phyloP scores from a whole-genome alignment of 2,113 vertebrate genomes.

The Morone chrysops region DNA sequence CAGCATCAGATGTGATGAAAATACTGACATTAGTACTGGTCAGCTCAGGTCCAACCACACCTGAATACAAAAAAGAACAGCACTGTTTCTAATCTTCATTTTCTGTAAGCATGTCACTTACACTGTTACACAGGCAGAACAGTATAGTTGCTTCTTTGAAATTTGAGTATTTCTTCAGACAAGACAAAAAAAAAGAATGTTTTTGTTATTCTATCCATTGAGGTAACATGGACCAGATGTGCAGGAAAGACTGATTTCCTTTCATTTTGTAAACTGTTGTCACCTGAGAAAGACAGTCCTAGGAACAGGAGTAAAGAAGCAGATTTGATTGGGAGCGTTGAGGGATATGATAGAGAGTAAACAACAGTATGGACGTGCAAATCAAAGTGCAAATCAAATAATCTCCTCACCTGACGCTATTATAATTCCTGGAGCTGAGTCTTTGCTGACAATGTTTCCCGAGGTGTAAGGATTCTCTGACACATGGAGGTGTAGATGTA shows the following conservation, averaged over 20 bases:
- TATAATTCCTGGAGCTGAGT: constrained; percentile 93
- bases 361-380: constrained; percentile 41
- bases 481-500: constrained; percentile 94
- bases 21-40: constrained; percentile 91
- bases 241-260: constrained; percentile 8
- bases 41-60: constrained; percentile 90
- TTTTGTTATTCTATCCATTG: neutral
- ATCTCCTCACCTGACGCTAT: constrained; percentile 91
- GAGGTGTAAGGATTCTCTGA: constrained; percentile 96
- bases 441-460: constrained; percentile 94
- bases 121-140: neutral
- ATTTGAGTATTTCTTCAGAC: neutral
- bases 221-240: constrained; percentile 32
- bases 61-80: constrained; percentile 72
- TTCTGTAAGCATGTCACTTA: constrained; percentile 9
- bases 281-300: constrained; percentile 9
- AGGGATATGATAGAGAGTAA: constrained; percentile 27
- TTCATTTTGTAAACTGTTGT: constrained; percentile 16
- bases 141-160: neutral
- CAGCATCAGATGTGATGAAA: constrained; percentile 95
- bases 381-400: constrained; percentile 42
- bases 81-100: neutral
- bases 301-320: constrained; percentile 16
- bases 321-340: constrained; percentile 4
- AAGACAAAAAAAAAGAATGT: neutral